Evolutionary conservation across 2,797 vertebrate species (phyloP).

Genomic region (Chaenodraco wilsoni): DNA sequence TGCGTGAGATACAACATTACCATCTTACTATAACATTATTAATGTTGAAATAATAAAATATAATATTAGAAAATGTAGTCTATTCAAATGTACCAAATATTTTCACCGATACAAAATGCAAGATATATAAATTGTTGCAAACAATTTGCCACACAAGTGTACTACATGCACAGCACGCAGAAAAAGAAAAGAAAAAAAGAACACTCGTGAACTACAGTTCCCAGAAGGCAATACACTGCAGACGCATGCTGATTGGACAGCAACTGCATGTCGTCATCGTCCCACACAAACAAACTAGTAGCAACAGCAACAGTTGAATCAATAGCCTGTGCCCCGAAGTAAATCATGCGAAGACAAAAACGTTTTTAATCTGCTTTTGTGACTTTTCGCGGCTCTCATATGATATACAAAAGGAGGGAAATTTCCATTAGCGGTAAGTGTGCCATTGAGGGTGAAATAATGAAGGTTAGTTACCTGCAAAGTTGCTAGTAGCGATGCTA

Average conservation of each 20-base stretch:
- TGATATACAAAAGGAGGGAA: background rate
- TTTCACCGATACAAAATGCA: background rate
- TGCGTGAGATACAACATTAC: background rate
- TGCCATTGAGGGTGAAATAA: background rate
- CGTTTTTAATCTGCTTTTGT: conserved; percentile 3
- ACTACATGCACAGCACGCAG: background rate
- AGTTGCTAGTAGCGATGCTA: conserved; percentile 48
- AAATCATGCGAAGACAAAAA: conserved; percentile 35
- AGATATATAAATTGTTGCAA: background rate
- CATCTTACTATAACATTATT: background rate
- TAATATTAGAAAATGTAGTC: background rate
- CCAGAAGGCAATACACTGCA: conserved; percentile 46
- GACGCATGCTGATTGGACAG: conserved; percentile 68
- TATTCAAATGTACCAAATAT: background rate
- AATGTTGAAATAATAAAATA: background rate
- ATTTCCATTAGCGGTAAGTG: conserved; percentile 7
- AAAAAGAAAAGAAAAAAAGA: background rate
- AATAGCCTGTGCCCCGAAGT: background rate
- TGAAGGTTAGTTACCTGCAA: conserved; percentile 5
- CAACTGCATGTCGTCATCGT: background rate
- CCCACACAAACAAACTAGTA: conserved; percentile 55
- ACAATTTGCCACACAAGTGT: background rate
- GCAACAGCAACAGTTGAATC: conserved; percentile 32
- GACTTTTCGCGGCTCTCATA: background rate
- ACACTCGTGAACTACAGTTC: conserved; percentile 66